Base-by-base conservation (phyloP, 2,888 invertebrate genomes). In the Allolobophora icterica region DNA sequence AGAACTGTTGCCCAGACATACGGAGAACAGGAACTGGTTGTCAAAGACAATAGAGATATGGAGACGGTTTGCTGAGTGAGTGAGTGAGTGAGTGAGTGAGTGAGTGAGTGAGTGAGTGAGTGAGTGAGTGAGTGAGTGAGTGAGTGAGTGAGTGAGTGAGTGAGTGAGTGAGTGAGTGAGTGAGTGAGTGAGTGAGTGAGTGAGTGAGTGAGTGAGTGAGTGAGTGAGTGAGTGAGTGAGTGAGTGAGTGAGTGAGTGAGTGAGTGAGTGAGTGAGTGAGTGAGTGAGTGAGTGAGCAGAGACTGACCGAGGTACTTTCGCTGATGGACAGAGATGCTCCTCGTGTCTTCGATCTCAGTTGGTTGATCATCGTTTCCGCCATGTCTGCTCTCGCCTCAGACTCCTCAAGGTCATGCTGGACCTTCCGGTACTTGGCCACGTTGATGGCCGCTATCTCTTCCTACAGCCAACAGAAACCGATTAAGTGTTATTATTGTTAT, bases 371-470 rank as follows among this genome's bases (percentile, higher is more conserved):
- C 33, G 52, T 84, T 38, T 91, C 91, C 0, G 91, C 91, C 33
- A 91, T 84, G 24, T 91, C 91, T 8, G 91, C 91, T 90, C 91
- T 89, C 5, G 91, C 84, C 84, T 91, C 91, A 19, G 90, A 90
- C 45, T 91, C 91, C 40, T 91, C 91, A 30, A 91, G 84, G 35
- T 91, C 91, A 40, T 91, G 91, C 90, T 91, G 91, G n/a, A 91
- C 33, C 90, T 91, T 91, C 11, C 91, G 89, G 45, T 90, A 91
- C 45, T 91, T 91, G 84, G 58, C 91, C 84, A 91, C 90, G 89
- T 91, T 91, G 45, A 91, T 58, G 13, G 91, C 91, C 4, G 91
- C 91, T 38, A 91, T 91, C 84, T 91, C 91, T 34, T 91, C 91
- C 91, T 91, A 83, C 33, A n/a, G 0, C 6, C 40, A 52, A 52